phyloP scores from a whole-genome alignment of 2,113 vertebrate species.

The Lepus americanus region DNA sequence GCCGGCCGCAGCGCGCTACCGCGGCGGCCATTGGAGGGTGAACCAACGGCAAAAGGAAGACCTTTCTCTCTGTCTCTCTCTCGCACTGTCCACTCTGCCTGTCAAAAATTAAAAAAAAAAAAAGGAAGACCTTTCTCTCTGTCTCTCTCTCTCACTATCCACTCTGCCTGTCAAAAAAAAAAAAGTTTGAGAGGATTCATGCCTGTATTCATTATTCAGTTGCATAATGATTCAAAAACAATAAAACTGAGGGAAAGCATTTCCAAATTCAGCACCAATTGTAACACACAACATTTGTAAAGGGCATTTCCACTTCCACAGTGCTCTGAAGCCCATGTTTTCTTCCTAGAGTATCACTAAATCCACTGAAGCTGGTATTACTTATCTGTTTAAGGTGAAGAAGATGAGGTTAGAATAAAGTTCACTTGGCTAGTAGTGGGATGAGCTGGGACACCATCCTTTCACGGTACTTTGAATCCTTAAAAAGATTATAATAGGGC shows the following conservation, averaged over 20 bases:
- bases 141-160: too few relatives aligned
- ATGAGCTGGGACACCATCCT: background rate
- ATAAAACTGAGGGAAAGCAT: background rate
- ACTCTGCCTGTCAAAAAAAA: too few relatives aligned
- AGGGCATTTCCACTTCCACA: conserved; percentile 25
- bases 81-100: too few relatives aligned
- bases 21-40: too few relatives aligned
- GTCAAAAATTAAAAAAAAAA: too few relatives aligned
- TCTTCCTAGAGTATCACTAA: conserved; percentile 21
- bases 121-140: too few relatives aligned
- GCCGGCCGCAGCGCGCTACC: too few relatives aligned
- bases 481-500: background rate
- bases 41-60: too few relatives aligned
- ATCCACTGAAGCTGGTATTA: background rate
- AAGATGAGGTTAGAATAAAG: background rate
- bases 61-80: too few relatives aligned
- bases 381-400: conserved; percentile 7
- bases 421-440: background rate
- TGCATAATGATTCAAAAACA: background rate
- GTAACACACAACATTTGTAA: conserved; percentile 30
- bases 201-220: conserved; percentile 13
- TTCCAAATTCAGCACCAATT: conserved; percentile 15
- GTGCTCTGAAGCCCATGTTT: background rate
- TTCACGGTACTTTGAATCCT: conserved; percentile 30
- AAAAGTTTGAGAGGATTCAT: background rate